phyloP scores from a whole-genome alignment of 2,888 invertebrate species.

The Apoderus coryli region DNA sequence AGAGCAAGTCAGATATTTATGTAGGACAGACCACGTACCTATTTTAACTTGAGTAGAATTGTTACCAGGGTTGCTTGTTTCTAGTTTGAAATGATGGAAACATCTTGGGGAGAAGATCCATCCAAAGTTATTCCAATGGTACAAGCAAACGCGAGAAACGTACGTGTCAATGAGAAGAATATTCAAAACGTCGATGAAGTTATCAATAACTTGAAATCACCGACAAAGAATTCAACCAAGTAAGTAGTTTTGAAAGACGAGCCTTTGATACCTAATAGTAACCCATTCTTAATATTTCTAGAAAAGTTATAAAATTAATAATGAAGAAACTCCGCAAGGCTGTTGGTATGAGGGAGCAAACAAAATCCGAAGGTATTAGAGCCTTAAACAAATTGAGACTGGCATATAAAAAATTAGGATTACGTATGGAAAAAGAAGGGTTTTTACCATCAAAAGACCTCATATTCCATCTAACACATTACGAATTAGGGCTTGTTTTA shows the following conservation, averaged over 20 bases:
- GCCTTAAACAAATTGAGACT: slow-evolving; percentile 43
- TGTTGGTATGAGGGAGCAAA: slow-evolving; percentile 49
- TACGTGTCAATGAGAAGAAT: slow-evolving; percentile 20
- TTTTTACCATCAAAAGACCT: slow-evolving; percentile 48
- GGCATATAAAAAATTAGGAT: slow-evolving; percentile 42
- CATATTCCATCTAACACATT: slow-evolving; percentile 50
- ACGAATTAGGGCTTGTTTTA: slow-evolving; percentile 47
- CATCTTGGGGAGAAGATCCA: slow-evolving; percentile 52
- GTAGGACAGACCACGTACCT: too few species aligned
- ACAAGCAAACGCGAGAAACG: slow-evolving; percentile 36
- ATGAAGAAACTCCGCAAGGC: slow-evolving; percentile 45
- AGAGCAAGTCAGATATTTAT: too few species aligned
- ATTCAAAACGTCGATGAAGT: slow-evolving; percentile 33
- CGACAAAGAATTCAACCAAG: slow-evolving; percentile 35
- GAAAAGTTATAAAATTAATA: slow-evolving; percentile 37
- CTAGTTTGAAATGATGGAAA: slow-evolving; percentile 51
- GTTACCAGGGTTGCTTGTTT: slow-evolving; percentile 17
- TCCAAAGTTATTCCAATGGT: slow-evolving; percentile 45
- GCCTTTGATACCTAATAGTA: neutral
- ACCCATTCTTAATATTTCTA: slow-evolving; percentile 4
- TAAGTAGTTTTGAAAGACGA: too few species aligned
- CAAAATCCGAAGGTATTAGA: slow-evolving; percentile 45
- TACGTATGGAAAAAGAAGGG: slow-evolving; percentile 44
- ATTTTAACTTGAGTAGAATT: too few species aligned
- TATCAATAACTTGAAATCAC: slow-evolving; percentile 36